phyloP scores from a whole-genome alignment of 2,797 vertebrate genomes.

The Hyperoplus lanceolatus region DNA sequence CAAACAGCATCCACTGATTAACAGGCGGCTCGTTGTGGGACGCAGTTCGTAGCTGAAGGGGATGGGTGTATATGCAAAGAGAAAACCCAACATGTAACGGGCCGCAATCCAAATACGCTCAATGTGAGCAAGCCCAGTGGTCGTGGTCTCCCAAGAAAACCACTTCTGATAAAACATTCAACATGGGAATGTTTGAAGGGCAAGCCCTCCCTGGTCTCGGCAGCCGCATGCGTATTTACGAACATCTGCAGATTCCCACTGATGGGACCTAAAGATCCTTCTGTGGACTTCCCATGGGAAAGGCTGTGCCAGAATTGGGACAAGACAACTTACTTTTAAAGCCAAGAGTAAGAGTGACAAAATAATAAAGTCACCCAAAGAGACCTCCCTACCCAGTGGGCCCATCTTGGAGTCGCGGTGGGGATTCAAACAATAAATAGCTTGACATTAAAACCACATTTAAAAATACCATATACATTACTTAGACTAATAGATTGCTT shows the following conservation, averaged over 20 bases:
- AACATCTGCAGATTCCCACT: slow-evolving; percentile 74
- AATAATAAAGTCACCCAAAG: slow-evolving; percentile 43
- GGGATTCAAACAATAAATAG: background rate
- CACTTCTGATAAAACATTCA: slow-evolving; percentile 75
- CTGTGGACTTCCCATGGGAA: slow-evolving; percentile 72
- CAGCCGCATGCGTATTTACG: slow-evolving; percentile 65
- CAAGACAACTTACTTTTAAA: slow-evolving; percentile 46
- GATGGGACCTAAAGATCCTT: slow-evolving; percentile 61
- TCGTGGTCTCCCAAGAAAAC: slow-evolving; percentile 68
- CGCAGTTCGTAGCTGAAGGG: slow-evolving; percentile 1
- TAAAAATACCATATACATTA: slow-evolving; percentile 11
- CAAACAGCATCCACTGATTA: slow-evolving; percentile 34
- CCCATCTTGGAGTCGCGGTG: background rate
- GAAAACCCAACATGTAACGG: slow-evolving; percentile 42
- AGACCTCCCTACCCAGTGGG: slow-evolving; percentile 14
- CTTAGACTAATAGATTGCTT: slow-evolving; percentile 5
- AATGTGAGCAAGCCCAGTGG: slow-evolving; percentile 54
- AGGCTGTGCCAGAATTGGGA: slow-evolving; percentile 35
- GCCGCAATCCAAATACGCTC: slow-evolving; percentile 54
- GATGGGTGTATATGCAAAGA: slow-evolving; percentile 35
- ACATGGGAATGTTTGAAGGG: slow-evolving; percentile 67
- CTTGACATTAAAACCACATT: slow-evolving; percentile 22
- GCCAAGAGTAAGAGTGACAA: slow-evolving; percentile 50
- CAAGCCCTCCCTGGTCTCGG: slow-evolving; percentile 47
- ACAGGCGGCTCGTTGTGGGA: slow-evolving; percentile 34